These are phyloP conservation scores for Erpornis zantholeuca DNA, from an alignment of 2,113 vertebrate species.

Conservation along the genomic window DNA sequence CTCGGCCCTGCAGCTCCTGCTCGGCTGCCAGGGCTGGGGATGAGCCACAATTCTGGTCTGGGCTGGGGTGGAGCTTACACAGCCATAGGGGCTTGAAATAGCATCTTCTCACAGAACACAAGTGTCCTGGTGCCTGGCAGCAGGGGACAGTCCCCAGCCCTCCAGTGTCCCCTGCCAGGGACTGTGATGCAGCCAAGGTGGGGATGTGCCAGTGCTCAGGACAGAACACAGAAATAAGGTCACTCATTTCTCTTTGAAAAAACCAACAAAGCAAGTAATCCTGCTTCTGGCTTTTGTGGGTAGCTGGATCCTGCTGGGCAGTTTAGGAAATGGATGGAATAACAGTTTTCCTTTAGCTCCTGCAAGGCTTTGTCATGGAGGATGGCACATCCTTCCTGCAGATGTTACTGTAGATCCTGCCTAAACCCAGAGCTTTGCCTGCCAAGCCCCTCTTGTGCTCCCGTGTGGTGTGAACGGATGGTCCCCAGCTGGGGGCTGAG, in stretches of 20 bases:
- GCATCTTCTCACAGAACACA: not conserved
- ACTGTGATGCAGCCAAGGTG: not conserved
- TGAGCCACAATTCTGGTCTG: not conserved
- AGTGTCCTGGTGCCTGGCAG: not conserved
- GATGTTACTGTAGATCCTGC: not conserved
- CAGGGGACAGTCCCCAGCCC: not conserved
- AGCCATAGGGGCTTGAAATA: not conserved
- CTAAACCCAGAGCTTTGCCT: not conserved
- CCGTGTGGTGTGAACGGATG: rapidly evolving
- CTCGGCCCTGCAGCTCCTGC: not conserved
- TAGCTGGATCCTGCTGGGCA: not conserved
- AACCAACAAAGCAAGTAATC: not conserved
- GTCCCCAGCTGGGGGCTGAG: not conserved
- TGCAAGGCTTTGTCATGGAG: not conserved
- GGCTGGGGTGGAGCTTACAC: not conserved
- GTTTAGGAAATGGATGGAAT: not conserved
- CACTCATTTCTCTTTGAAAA: not conserved
- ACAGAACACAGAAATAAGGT: not conserved
- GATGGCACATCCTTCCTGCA: not conserved
- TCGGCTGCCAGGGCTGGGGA: rapidly evolving
- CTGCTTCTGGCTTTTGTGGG: not conserved
- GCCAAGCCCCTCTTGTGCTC: rapidly evolving
- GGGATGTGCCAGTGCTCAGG: not conserved
- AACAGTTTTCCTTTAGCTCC: not conserved
- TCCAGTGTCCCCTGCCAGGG: not conserved